Conservation (phyloP, 92 coral and sea anemone genomes). For the Pocillopora grandis region DNA sequence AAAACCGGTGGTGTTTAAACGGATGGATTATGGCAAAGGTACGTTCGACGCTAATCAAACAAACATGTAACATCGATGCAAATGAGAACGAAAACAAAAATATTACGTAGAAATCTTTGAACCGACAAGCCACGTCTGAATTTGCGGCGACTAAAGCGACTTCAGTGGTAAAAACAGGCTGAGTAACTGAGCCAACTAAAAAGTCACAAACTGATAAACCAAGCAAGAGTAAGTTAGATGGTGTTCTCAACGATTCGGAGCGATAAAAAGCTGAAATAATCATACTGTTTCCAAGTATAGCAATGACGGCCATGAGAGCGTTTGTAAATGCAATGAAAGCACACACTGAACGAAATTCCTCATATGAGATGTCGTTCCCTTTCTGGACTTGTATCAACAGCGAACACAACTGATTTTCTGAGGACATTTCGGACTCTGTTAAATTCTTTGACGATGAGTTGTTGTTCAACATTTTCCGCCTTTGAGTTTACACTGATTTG, state of each 20-base stretch:
- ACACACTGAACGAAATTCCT: constrained; percentile 20
- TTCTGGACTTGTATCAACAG: constrained; percentile 35
- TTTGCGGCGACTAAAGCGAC: constrained; percentile 27
- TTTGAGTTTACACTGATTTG: background rate
- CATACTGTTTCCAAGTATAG: constrained; percentile 33
- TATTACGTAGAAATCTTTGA: constrained; percentile 52
- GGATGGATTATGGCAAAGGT: constrained; percentile 50
- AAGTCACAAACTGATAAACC: constrained; percentile 52
- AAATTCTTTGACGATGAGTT: background rate
- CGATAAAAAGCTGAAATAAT: constrained; percentile 45
- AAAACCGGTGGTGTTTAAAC: constrained; percentile 21
- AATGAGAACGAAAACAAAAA: constrained; percentile 41
- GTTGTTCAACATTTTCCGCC: constrained; percentile 2
- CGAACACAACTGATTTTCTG: constrained; percentile 26
- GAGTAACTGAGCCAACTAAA: constrained; percentile 50
- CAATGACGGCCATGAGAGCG: constrained; percentile 7
- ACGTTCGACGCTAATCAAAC: constrained; percentile 48
- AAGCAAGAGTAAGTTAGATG: constrained; percentile 46
- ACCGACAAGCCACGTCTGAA: constrained; percentile 33
- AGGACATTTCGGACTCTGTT: constrained; percentile 10
- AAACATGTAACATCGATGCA: constrained; percentile 39
- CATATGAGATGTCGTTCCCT: constrained; percentile 4
- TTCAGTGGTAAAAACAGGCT: constrained; percentile 48
- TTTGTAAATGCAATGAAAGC: constrained; percentile 36
- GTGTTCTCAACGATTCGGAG: constrained; percentile 37